phyloP scores from a whole-genome alignment of 2,888 invertebrate species.

The Hipparchia semele region DNA sequence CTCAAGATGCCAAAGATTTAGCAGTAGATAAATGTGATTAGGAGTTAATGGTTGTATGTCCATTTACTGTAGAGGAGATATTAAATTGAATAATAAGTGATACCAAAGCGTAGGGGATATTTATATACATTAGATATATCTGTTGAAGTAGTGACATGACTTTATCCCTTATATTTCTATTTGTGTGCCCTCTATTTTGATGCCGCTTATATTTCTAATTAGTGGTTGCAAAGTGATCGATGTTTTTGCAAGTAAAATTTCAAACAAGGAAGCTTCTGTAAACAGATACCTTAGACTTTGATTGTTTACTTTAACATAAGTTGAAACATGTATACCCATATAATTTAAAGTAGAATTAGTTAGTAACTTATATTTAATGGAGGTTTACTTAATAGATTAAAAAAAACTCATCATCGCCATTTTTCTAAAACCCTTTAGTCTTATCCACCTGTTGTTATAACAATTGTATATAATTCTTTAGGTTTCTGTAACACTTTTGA shows the following conservation, averaged over 20 bases:
- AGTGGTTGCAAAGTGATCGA: background rate
- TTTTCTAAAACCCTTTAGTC: constrained; percentile 23
- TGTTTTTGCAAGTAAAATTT: background rate
- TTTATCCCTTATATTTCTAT: constrained; percentile 50
- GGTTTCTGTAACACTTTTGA: constrained; percentile 13
- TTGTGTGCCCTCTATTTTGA: constrained; percentile 1
- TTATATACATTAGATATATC: constrained; percentile 42
- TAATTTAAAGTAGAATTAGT: constrained; percentile 44
- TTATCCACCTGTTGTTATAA: constrained; percentile 18
- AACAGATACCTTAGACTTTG: constrained; percentile 47
- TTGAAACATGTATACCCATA: constrained; percentile 40
- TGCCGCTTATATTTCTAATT: background rate
- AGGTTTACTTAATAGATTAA: constrained; percentile 20
- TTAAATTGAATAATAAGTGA: constrained; percentile 56
- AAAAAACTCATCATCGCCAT: constrained; percentile 27
- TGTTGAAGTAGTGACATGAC: constrained; percentile 66
- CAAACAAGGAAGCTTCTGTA: background rate
- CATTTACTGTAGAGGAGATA: constrained; percentile 75
- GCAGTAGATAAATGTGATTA: constrained; percentile 65
- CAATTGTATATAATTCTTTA: constrained; percentile 15
- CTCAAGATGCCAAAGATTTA: constrained; percentile 73
- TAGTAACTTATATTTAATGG: constrained; percentile 23
- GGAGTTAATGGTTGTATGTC: constrained; percentile 73
- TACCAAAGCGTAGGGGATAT: constrained; percentile 43
- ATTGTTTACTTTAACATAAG: constrained; percentile 42